These are phyloP conservation scores for Tortrix viridana DNA, from an alignment of 2,888 invertebrate genomes.

Conservation along the genomic window DNA sequence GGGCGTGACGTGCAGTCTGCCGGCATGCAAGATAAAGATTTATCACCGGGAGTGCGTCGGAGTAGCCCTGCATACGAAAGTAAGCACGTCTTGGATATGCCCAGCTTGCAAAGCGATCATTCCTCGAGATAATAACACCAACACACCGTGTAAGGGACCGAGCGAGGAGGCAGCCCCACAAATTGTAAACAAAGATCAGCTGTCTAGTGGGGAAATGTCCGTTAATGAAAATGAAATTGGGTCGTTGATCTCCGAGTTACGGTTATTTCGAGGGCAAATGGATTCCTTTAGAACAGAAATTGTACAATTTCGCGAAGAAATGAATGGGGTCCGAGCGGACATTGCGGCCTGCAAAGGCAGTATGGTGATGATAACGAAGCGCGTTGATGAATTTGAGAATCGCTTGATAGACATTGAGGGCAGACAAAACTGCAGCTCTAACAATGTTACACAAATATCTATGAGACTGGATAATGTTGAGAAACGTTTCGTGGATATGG, in stretches of 20 bases:
- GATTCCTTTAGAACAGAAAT: conserved; percentile 9
- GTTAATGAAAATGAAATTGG: not conserved
- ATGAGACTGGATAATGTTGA: too few species aligned
- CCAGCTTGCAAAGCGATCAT: not conserved
- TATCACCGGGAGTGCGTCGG: conserved; percentile 14
- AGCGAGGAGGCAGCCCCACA: not conserved
- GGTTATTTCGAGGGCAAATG: not conserved
- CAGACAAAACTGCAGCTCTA: too few species aligned
- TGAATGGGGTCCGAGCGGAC: too few species aligned
- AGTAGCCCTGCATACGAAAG: not conserved
- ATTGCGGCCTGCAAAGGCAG: too few species aligned
- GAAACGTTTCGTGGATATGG: too few species aligned
- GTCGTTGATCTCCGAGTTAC: conserved; percentile 3
- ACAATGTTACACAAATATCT: too few species aligned
- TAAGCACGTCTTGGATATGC: conserved; percentile 8
- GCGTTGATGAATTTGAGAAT: too few species aligned
- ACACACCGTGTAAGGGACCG: not conserved
- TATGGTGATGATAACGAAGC: too few species aligned
- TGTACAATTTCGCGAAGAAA: conserved; percentile 6
- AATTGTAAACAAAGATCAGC: not conserved
- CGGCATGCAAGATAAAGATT: not conserved
- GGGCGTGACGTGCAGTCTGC: not conserved
- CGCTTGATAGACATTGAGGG: too few species aligned
- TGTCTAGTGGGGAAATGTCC: not conserved
- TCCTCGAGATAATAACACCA: not conserved